A percentile compares a stretch with the other conserved stretches of the same genome.
phyloP scores from a whole-genome alignment of 2,113 vertebrate genomes.

The Spea multiplicata region DNA sequence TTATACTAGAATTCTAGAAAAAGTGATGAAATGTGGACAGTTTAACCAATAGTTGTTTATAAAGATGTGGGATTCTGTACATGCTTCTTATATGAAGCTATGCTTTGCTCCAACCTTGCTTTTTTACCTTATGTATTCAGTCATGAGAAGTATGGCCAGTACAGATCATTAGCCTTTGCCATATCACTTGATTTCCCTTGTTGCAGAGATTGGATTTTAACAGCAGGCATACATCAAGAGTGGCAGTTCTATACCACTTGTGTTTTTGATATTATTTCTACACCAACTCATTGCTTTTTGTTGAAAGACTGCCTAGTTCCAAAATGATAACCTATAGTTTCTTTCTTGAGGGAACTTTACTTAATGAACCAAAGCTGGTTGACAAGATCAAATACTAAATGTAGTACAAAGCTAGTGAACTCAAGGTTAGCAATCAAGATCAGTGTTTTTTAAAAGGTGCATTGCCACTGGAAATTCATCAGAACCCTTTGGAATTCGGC shows the following conservation, averaged over 20 bases:
- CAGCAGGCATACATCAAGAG: conserved; percentile 26
- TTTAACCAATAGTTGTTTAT: no score
- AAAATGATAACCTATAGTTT: neutral
- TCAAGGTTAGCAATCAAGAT: neutral
- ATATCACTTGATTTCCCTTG: conserved; percentile 25
- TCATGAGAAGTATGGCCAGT: neutral
- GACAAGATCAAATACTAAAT: conserved; percentile 11
- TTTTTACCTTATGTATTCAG: neutral
- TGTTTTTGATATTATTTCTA: conserved; percentile 5
- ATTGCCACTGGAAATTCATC: neutral
- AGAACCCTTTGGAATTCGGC: neutral
- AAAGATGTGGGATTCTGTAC: no score
- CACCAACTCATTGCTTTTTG: neutral
- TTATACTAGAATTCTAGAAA: no score
- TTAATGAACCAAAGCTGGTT: neutral
- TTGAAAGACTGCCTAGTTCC: neutral
- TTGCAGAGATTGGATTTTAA: conserved; percentile 25
- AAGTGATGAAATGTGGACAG: no score
- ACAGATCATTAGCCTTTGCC: conserved; percentile 21
- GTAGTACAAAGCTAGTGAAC: neutral
- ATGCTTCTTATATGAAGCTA: no score
- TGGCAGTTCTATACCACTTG: conserved; percentile 15
- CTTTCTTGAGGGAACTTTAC: neutral
- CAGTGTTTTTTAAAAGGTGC: neutral
- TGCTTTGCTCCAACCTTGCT: neutral